These are phyloP conservation scores for Strigamia transsilvanica DNA, from an alignment of 2,888 invertebrate species.

Conservation along the genomic window DNA sequence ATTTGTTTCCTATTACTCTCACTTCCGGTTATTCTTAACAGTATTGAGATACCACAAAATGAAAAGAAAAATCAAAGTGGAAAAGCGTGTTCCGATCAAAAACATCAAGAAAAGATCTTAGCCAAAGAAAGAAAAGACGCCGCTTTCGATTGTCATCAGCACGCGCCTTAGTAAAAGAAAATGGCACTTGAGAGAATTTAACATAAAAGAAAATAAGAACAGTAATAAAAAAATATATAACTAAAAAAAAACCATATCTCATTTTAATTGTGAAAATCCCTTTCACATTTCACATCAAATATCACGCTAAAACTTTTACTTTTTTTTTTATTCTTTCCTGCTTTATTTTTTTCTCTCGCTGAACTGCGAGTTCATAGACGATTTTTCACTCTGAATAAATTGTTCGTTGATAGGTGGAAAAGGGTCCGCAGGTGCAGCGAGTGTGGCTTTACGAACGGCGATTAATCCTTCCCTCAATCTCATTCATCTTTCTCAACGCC, in stretches of 20 bases:
- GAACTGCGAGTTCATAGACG: neutral
- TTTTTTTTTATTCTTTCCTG: neutral
- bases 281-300: neutral
- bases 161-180: neutral
- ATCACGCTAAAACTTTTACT: neutral
- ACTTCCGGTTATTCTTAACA: neutral
- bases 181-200: neutral
- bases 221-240: neutral
- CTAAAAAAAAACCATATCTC: neutral
- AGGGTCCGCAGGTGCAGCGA: constrained; percentile 45
- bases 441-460: constrained; percentile 33
- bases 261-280: neutral
- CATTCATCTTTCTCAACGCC: constrained; percentile 33
- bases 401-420: constrained; percentile 46
- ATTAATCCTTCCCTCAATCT: constrained; percentile 37
- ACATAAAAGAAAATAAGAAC: neutral
- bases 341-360: neutral
- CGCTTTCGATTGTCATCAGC: constrained; percentile 34
- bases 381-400: constrained; percentile 48
- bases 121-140: neutral
- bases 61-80: constrained; percentile 28
- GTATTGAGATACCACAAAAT: neutral
- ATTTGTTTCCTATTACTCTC: neutral
- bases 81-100: constrained; percentile 38
- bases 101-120: neutral